Base-by-base conservation (phyloP, 1,140 invertebrate genomes). In the Araneus ventricosus region DNA sequence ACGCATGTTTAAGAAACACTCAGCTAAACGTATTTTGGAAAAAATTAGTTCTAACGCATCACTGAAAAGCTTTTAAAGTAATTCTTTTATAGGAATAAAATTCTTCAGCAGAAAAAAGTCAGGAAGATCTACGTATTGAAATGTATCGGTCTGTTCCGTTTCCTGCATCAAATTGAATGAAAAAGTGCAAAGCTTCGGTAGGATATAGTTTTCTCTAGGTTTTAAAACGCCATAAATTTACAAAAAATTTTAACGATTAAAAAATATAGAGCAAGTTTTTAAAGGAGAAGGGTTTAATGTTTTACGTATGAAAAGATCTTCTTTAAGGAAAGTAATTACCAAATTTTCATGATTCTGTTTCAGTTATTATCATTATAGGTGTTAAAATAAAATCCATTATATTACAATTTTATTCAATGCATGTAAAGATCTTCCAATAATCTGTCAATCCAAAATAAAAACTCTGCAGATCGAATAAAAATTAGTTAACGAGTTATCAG, bases 61-160 rank as follows among this genome's bases (percentile, higher is more conserved):
- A 75, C 4, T 75, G 70, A 37, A 34, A 75, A 75, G 34, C 27
- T 30, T 75, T 75, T 75, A 34, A 75, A 75, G 34, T 10, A 34
- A 37, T 17, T 75, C 14, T 34, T 75, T 75, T 75, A 20, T 34
- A 17, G 70, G 70, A 75, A 75, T 75, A 75, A 75, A 75, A 75
- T 34, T 34, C 27, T 37, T 75, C 30, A 34, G 30, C 5, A 75
- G 30, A 37, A 75, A 67, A 75, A 75, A 75, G 30, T 75, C 30
- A 37, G 27, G 37, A 75, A 20, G 70, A 34, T 37, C 37, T 30
- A 75, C 37, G 20, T 75, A 75, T 20, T 75, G 70, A 34, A 67
- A 34, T 75, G 70, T 75, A 75, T 75, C 3, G 70, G 30, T 20
- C 24, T 67, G 24, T 67, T 27, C n/a, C 63, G 24, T 67, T 37